Base-by-base conservation (phyloP, 2,888 invertebrate species). In the Hydriomena furcata region DNA sequence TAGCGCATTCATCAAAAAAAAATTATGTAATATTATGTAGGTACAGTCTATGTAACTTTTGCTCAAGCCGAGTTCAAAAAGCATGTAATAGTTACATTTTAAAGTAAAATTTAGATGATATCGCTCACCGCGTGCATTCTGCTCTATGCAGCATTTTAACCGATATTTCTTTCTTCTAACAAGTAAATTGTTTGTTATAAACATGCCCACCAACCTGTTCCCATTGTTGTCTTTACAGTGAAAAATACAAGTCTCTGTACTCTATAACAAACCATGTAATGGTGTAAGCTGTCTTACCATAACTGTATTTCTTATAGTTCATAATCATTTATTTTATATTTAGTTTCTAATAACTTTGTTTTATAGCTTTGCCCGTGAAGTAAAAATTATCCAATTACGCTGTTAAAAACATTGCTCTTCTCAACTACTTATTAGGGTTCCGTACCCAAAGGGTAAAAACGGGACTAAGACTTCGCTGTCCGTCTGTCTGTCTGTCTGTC, bases 161-260 rank as follows among this genome's bases (percentile, higher is more conserved):
- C 5, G 73, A 8, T 73, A 74, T 80, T 79, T 77, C 67, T 71
- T 63, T 66, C 74, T 52, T 84, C 82, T 86, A 88, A 82, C 84
- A 84, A 82, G 85, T 86, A 84, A 88, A 88, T 84, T 79, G 83
- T 83, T 83, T 76, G 78, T 81, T 75, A 73, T 79, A 82, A 76
- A 78, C 58, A 71, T 35, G 69, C 59, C 58, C 64, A 45, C 70
- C 69, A 86, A 84, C 86, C 84, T 80, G 84, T 84, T 83, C 64
- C 58, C 76, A 53, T 60, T 58, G 53, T 60, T 51, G 7, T 52
- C 27, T 52, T 47, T 20, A 7, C 40, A 45, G 24, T 43, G 30
- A 34, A 53, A 50, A 49, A 45, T 57, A 50, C 11, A 28, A 32
- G 8, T 31, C 7, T 12, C 13, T 17, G 28, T 17, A 23, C n/a